Conservation (phyloP, 2,888 invertebrate species). For the Cosmia trapezina region DNA sequence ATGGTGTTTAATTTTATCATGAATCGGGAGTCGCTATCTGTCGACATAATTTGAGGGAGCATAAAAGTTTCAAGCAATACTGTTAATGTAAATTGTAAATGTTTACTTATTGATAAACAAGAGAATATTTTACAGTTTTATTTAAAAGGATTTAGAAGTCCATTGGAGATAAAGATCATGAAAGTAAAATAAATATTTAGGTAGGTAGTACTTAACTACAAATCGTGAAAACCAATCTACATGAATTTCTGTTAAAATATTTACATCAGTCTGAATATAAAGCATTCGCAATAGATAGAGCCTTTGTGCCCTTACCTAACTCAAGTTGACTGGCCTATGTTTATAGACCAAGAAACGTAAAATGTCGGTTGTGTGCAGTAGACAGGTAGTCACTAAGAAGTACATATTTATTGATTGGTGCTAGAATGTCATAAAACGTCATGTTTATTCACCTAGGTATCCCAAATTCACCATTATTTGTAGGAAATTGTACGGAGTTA, state of each 20-base stretch:
- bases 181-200: slow-evolving; percentile 3
- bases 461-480: not conserved
- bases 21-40: not conserved
- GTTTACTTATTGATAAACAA: not conserved
- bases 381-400: slow-evolving; percentile 26
- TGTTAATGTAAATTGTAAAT: no score
- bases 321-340: slow-evolving; percentile 41
- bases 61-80: not conserved
- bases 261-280: slow-evolving; percentile 41
- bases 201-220: not conserved
- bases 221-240: slow-evolving; percentile 14
- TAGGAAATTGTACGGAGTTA: not conserved
- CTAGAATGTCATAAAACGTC: slow-evolving; percentile 41
- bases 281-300: slow-evolving; percentile 32
- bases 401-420: slow-evolving; percentile 50
- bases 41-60: not conserved
- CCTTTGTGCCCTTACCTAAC: slow-evolving; percentile 51
- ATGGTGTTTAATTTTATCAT: slow-evolving; percentile 17
- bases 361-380: slow-evolving; percentile 30
- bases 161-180: not conserved
- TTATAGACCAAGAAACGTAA: slow-evolving; percentile 46
- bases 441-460: slow-evolving; percentile 38
- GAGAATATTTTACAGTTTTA: not conserved
- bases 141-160: not conserved
- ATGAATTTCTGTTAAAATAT: slow-evolving; percentile 35